Evolutionary conservation across 2,797 vertebrate genomes (phyloP), one percentile per base, ranked within the genome.

Genomic region (Ptychobarbus kaznakovi): DNA sequence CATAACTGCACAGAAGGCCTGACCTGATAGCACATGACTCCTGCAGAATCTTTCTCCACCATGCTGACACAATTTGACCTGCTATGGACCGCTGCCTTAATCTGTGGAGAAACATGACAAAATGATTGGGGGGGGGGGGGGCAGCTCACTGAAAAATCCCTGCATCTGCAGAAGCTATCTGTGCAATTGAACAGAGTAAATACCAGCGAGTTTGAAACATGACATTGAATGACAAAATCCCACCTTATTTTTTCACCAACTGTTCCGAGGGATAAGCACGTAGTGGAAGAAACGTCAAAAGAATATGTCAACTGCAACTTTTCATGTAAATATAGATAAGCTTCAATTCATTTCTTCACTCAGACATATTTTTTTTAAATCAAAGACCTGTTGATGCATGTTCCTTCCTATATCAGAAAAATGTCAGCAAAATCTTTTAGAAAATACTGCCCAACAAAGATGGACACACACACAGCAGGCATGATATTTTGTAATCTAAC

Each of bases 1-100:
- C 46, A 75, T 42, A 72, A 40, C 42, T 5, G 38, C 56, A 56
- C 69, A 74, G 69, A 82, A 65, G 69, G 25, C 40, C 92, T 94
- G 91, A 92, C 92, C 92, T 93, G 82, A 94, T 93, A 51, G 89
- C 90, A 69, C 81, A n/a, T 79, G 90, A 89, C 20, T 92, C 89
- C n/a, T 88, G 91, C 61, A 44, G 89, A 77, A 87, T 81, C 11
- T 89, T 91, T 49, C 91, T 91, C 93, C 93, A 95, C 91, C 89
- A 92, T 89, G 93, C 94, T 90, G 90, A 90, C 78, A 94, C 92
- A 73, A 46, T 56, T 83, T 79, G 94, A 92, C 80, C 87, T 88
- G 85, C 92, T 93, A 46, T 93, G 94, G 81, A 94, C 92, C 89
- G 94, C 91, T 10, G 93, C 92, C 87, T 91, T 94, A 92, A 95